Base-by-base conservation (phyloP, 1,140 invertebrate species). In the Drosophila saltans region DNA sequence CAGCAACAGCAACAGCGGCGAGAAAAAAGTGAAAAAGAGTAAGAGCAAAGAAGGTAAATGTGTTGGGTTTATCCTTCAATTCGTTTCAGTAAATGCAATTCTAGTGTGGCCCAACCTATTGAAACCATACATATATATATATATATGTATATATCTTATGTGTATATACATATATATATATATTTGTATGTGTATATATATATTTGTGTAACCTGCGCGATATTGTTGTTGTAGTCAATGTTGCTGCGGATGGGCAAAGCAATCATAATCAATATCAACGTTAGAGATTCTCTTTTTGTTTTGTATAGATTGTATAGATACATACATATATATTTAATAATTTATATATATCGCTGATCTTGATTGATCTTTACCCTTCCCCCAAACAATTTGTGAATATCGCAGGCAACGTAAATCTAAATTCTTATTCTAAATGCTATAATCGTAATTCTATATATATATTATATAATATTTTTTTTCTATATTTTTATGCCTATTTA, bases 11-110 rank as follows among this genome's bases (percentile, higher is more conserved):
- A 83, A 83, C 57, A 91, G 83, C 48, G 90, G 91, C 85, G 91
- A 92, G 80, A 92, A 92, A 78, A 91, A 92, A 91, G 90, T 81
- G 75, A 91, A 91, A 85, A 89, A 90, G 90, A 92, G 90, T 89
- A 92, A 92, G 85, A 91, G 86, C 74, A 89, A 89, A 91, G 85
- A 91, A 92, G 88, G 89, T 92, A 91, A 91, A 90, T 91, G 64
- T 79, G 64, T 89, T 89, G 85, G 89, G 86, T 92, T 92, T 91
- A 91, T 78, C 90, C 80, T 89, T 91, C 45, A 52, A 52, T 52
- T 52, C 90, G 75, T 78, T 78, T 78, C 70, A 73, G 79, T 86
- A 85, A 78, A 84, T 91, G 56, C 80, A 78, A 78, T 81, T 86
- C 78, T 85, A 85, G 85, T 86, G 64, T 86, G 64, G 57, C 40